phyloP scores from a whole-genome alignment of 2,888 invertebrate species.

The Trilocha varians region DNA sequence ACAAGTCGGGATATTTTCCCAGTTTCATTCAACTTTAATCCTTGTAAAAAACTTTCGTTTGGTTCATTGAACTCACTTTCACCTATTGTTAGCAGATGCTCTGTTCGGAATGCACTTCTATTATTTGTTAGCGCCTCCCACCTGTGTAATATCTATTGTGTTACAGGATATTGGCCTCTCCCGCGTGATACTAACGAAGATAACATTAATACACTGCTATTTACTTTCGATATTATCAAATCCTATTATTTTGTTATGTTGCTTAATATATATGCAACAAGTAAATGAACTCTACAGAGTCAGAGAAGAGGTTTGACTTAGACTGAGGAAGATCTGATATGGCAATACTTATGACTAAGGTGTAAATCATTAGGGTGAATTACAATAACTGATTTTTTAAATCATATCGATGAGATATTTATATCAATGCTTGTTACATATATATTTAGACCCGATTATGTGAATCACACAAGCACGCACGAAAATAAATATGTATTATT shows the following conservation, averaged over 20 bases:
- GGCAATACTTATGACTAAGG: too few species aligned
- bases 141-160: conserved; percentile 12
- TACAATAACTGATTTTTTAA: too few species aligned
- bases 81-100: conserved; percentile 58
- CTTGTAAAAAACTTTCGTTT: conserved; percentile 61
- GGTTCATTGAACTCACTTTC: conserved; percentile 72
- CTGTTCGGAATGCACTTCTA: conserved; percentile 63
- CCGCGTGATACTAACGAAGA: neutral
- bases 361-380: too few species aligned
- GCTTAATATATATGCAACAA: too few species aligned
- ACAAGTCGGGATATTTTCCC: neutral
- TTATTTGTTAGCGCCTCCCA: conserved; percentile 51
- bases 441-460: too few species aligned
- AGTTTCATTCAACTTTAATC: conserved; percentile 12
- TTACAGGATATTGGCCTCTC: conserved; percentile 15
- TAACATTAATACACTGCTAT: conserved; percentile 1
- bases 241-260: neutral
- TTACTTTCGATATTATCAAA: neutral
- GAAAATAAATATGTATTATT: too few species aligned
- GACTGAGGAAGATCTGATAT: too few species aligned
- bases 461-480: too few species aligned
- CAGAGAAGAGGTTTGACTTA: too few species aligned
- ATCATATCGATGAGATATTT: too few species aligned
- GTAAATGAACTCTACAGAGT: too few species aligned
- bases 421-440: too few species aligned